Conservation (phyloP, 2,797 vertebrate species). For the Malurus leucopterus region DNA sequence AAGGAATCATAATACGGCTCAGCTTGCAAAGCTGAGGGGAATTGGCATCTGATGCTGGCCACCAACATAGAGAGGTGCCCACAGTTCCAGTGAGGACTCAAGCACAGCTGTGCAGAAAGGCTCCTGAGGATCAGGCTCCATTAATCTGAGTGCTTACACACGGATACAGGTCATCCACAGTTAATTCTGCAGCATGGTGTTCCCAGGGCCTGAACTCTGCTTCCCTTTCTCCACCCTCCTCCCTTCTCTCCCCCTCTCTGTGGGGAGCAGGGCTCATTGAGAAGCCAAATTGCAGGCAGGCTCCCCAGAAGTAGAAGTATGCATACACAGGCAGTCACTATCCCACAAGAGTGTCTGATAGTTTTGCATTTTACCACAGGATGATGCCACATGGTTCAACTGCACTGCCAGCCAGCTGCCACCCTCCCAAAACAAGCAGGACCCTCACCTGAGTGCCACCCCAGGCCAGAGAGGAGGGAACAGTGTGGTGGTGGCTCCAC, state of each 20-base stretch:
- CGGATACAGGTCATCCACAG: neutral
- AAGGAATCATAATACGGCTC: neutral
- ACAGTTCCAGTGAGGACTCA: neutral
- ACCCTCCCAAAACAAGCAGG: neutral
- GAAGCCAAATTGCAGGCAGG: conserved; percentile 1
- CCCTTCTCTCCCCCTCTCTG: neutral
- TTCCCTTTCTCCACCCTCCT: conserved; percentile 8
- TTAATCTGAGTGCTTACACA: neutral
- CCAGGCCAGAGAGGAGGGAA: neutral
- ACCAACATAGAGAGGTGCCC: neutral
- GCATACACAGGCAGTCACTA: neutral
- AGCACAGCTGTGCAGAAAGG: neutral
- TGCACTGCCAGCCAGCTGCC: neutral
- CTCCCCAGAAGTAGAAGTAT: neutral
- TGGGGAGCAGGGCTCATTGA: neutral
- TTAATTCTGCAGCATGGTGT: neutral
- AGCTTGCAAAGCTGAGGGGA: neutral
- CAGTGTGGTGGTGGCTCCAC: neutral
- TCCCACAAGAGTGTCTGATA: neutral
- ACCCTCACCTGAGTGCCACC: neutral
- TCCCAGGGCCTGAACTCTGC: conserved; percentile 8
- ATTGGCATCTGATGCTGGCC: accelerated
- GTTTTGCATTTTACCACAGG: neutral
- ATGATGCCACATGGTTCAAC: neutral
- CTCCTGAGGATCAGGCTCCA: neutral